Conservation (phyloP, 2,113 vertebrate species). For the Muscicapa adusta region DNA sequence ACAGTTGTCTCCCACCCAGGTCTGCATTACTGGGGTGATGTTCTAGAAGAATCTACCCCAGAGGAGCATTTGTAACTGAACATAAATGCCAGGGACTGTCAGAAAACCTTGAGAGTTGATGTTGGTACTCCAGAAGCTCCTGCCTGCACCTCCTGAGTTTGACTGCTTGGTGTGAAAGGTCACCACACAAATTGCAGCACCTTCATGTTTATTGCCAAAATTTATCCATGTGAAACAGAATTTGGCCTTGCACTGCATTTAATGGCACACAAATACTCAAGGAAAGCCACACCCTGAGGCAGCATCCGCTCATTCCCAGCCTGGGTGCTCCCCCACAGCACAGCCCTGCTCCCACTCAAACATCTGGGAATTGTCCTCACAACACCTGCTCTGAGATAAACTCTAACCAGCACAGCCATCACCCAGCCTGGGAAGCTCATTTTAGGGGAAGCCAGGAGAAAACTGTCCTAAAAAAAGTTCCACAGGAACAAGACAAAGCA, state of each 20-base stretch:
- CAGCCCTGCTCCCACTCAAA: neutral
- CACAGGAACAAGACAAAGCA: neutral
- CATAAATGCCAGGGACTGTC: neutral
- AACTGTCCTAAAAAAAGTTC: neutral
- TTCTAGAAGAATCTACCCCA: neutral
- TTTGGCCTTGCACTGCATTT: neutral
- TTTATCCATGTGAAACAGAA: fast-evolving
- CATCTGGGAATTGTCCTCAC: neutral
- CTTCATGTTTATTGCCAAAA: neutral
- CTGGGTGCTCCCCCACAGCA: neutral
- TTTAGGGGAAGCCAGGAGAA: neutral
- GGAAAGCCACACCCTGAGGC: neutral
- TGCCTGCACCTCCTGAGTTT: neutral
- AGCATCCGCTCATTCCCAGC: fast-evolving
- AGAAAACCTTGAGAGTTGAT: neutral
- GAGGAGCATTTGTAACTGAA: neutral
- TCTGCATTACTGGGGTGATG: neutral
- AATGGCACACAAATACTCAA: neutral
- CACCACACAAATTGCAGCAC: neutral
- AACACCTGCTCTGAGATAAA: neutral
- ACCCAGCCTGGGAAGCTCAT: neutral
- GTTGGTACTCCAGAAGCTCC: neutral
- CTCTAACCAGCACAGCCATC: neutral
- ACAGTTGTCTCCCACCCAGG: neutral
- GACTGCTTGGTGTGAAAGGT: fast-evolving